Conservation (phyloP, 2,888 invertebrate genomes). For the Thymelicus lineola region DNA sequence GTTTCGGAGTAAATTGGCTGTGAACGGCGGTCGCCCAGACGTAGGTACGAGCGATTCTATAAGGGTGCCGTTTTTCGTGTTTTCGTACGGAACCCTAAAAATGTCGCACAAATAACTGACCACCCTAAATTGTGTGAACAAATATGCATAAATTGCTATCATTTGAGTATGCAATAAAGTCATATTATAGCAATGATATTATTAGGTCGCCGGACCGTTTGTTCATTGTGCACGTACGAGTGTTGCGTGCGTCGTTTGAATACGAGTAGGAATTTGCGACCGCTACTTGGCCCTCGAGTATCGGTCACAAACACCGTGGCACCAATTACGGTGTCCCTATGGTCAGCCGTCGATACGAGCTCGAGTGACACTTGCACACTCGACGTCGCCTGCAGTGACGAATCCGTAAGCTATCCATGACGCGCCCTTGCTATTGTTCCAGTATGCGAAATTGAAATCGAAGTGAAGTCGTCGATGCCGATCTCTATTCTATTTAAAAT, state of each 20-base stretch:
- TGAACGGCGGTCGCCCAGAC: too few species aligned
- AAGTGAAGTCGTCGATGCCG: slow-evolving; percentile 67
- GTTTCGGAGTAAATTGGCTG: too few species aligned
- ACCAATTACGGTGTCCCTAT: slow-evolving; percentile 74
- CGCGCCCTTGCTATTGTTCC: slow-evolving; percentile 71
- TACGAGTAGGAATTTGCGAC: slow-evolving; percentile 83
- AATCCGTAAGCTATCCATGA: slow-evolving; percentile 69
- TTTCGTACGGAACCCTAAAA: too few species aligned
- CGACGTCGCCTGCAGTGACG: slow-evolving; percentile 67
- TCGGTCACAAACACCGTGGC: slow-evolving; percentile 68
- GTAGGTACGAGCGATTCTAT: too few species aligned
- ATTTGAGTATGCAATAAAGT: slow-evolving; percentile 53
- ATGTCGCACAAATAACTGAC: slow-evolving; percentile 7
- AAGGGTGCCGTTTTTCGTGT: too few species aligned
- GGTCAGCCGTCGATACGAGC: slow-evolving; percentile 56
- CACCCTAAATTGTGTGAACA: slow-evolving; percentile 16
- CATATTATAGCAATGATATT: slow-evolving; percentile 69
- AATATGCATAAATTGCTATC: slow-evolving; percentile 42
- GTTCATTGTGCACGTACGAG: slow-evolving; percentile 72
- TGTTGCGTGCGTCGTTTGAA: slow-evolving; percentile 71
- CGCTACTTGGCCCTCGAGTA: slow-evolving; percentile 79
- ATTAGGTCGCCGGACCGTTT: slow-evolving; percentile 79
- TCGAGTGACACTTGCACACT: slow-evolving; percentile 60
- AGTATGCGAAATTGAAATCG: slow-evolving; percentile 72
- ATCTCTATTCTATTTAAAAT: slow-evolving; percentile 40